phyloP scores from a whole-genome alignment of 2,888 invertebrate genomes.

The Tanaodytes sp. region DNA sequence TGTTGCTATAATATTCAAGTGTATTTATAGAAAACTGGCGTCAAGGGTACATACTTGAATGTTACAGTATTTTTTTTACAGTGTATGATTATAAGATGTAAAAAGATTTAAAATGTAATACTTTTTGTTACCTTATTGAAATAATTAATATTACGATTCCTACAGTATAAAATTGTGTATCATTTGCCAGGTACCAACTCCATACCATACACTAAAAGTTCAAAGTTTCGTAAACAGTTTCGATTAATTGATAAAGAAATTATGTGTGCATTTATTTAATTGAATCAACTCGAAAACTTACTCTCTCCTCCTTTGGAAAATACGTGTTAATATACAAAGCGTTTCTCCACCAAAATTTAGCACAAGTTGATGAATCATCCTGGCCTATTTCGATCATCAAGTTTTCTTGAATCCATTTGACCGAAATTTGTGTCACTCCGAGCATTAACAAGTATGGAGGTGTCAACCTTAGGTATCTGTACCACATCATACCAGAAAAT shows the following conservation, averaged over 20 bases:
- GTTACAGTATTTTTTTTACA: too few relatives aligned
- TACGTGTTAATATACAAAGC: constrained; percentile 87
- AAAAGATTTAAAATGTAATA: too few relatives aligned
- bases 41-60: too few relatives aligned
- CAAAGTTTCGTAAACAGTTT: too few relatives aligned
- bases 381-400: constrained; percentile 84
- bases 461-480: constrained; percentile 77
- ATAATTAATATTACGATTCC: constrained; percentile 70
- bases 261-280: too few relatives aligned
- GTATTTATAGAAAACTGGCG: too few relatives aligned
- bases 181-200: constrained; percentile 75
- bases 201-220: constrained; percentile 73
- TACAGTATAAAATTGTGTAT: constrained; percentile 73
- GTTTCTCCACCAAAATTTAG: constrained; percentile 88
- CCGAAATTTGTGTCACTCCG: constrained; percentile 81
- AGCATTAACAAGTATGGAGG: constrained; percentile 88
- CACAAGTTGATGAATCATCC: constrained; percentile 82
- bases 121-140: constrained; percentile 72
- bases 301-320: constrained; percentile 81
- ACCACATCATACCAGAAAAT: constrained; percentile 74
- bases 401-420: constrained; percentile 81
- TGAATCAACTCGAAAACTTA: too few relatives aligned
- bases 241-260: too few relatives aligned
- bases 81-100: too few relatives aligned
- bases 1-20: too few relatives aligned